Evolutionary conservation across 1,140 invertebrate species (phyloP), one percentile per base, ranked within the genome.

Genomic region (Drosophila punjabiensis): DNA sequence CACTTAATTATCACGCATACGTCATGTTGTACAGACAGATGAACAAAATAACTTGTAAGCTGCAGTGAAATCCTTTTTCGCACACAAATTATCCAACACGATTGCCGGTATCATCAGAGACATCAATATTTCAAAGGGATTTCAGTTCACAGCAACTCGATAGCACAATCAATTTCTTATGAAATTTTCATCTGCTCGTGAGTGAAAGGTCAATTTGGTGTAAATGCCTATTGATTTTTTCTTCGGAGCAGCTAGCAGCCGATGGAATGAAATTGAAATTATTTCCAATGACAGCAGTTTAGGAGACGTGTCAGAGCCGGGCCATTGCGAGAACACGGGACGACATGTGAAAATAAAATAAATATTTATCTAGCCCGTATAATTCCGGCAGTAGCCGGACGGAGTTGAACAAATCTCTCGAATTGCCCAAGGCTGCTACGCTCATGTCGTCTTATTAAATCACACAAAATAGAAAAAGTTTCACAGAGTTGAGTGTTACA

Each of bases 261-360:
- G 28, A 43, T 41, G 47, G 39, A 85, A 76, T 74, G 68, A 86
- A 90, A 89, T 89, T 85, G 82, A 85, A 85, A 89, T 85, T 76
- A 89, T 86, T 82, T 70, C 50, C 60, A 90, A 71, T 85, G 85
- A 82, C 79, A 90, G 81, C 75, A 70, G 76, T 76, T 85, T 82
- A 79, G 50, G 47, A 47, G 79, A 89, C 86, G 79, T 90, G 86
- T 74, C 68, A 82, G 68, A 62, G 73, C 28, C 32, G 73, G 68
- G 43, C 33, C n/a, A n/a, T n/a, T n/a, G n/a, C n/a, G n/a, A n/a
- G n/a, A n/a, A n/a, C n/a, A n/a, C n/a, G n/a, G n/a, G n/a, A 78
- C 65, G 47, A 81, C 69, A 52, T 83, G 76, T 71, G 64, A 43
- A 69, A 81, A 76, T 81, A 84, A 79, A 79, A 85, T 76, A 88